Conservation (phyloP, 2,888 invertebrate genomes). For the Siphonodentalium dalli region DNA sequence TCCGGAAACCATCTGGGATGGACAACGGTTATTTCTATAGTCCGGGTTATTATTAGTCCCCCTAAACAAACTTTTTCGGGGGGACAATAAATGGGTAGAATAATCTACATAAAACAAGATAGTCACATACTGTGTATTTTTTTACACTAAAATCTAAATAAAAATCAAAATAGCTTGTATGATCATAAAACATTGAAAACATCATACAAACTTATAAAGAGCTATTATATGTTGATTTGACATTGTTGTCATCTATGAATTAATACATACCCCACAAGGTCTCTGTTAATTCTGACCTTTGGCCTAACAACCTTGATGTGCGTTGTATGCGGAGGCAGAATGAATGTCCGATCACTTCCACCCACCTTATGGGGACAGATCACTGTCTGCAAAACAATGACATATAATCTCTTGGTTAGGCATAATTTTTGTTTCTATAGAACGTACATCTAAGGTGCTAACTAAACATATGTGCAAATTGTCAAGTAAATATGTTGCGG, state of each 20-base stretch:
- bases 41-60: too few relatives aligned
- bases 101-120: too few relatives aligned
- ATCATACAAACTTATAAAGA: background rate
- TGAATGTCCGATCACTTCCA: conserved; percentile 53
- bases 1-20: too few relatives aligned
- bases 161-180: background rate
- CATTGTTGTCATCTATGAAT: background rate
- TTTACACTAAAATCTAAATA: too few relatives aligned
- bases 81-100: too few relatives aligned
- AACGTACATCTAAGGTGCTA: background rate
- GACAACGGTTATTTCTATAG: too few relatives aligned
- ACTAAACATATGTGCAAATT: background rate
- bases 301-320: conserved; percentile 60
- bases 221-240: too few relatives aligned
- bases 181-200: background rate
- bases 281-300: conserved; percentile 57
- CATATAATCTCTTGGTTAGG: background rate
- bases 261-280: conserved; percentile 50
- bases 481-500: background rate
- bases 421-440: background rate
- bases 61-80: too few relatives aligned
- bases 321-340: conserved; percentile 53
- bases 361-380: conserved; percentile 62
- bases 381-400: conserved; percentile 49
- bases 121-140: too few relatives aligned